These are phyloP conservation scores for Vanessa cardui DNA, from an alignment of 2,888 invertebrate species.

Conservation along the genomic window DNA sequence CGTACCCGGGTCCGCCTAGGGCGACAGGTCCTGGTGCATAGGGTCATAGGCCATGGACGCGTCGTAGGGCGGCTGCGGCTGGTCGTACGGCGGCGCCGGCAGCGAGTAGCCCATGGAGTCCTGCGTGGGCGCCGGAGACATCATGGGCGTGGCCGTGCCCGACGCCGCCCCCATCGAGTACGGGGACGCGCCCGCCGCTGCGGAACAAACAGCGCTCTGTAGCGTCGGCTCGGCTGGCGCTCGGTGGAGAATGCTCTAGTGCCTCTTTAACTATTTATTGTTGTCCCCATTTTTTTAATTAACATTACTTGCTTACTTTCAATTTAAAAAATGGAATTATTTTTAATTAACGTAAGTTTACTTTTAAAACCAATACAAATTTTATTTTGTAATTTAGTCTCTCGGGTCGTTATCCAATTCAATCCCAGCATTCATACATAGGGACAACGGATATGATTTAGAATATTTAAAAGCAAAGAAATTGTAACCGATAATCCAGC, in stretches of 20 bases:
- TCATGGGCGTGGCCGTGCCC: slow-evolving; percentile 96
- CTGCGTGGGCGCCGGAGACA: slow-evolving; percentile 96
- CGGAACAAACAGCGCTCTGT: slow-evolving; percentile 17
- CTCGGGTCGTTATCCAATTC: no score
- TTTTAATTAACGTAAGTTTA: no score
- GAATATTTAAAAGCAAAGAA: not conserved
- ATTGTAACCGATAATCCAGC: not conserved
- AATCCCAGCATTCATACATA: not conserved
- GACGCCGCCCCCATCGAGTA: slow-evolving; percentile 94
- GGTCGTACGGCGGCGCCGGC: slow-evolving; percentile 95
- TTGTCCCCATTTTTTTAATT: not conserved
- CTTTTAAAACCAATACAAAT: no score
- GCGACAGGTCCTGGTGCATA: slow-evolving; percentile 94
- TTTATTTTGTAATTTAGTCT: slow-evolving; percentile 16
- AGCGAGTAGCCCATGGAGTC: slow-evolving; percentile 97
- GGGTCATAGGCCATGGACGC: slow-evolving; percentile 96
- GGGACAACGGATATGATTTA: not conserved
- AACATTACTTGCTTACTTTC: no score
- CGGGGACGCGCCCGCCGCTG: slow-evolving; percentile 89
- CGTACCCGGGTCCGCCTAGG: slow-evolving; percentile 60
- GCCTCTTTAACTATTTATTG: not conserved
- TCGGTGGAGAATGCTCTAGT: not conserved
- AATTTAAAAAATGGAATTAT: no score
- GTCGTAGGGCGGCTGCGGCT: slow-evolving; percentile 93
- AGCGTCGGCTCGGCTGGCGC: not conserved